phyloP scores from a whole-genome alignment of 2,888 invertebrate genomes.

The Andrena trimmerana region DNA sequence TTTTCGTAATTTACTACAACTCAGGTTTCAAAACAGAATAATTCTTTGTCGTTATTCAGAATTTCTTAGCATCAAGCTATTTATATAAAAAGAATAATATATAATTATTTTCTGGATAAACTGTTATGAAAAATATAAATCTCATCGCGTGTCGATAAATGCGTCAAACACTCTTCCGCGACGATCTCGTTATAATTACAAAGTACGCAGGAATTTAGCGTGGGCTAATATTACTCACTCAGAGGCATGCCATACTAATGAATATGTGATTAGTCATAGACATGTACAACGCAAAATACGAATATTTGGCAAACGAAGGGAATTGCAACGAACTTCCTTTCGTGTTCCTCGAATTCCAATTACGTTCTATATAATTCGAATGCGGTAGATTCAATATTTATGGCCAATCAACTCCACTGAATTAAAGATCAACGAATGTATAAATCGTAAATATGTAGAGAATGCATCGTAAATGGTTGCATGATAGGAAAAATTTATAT shows the following conservation, averaged over 20 bases:
- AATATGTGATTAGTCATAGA: constrained; percentile 25
- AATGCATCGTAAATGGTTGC: too few relatives aligned
- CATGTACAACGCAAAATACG: neutral
- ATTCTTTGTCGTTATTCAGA: too few relatives aligned
- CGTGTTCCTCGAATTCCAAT: neutral
- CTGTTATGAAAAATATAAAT: neutral
- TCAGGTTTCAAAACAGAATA: too few relatives aligned
- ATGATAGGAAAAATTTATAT: too few relatives aligned
- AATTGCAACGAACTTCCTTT: neutral
- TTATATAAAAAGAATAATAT: too few relatives aligned
- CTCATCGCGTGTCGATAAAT: neutral
- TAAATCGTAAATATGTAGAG: too few relatives aligned
- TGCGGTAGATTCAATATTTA: neutral
- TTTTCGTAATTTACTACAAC: too few relatives aligned
- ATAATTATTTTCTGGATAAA: neutral
- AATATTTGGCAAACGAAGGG: neutral
- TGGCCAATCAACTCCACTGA: neutral
- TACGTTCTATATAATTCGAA: neutral
- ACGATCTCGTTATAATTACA: constrained; percentile 26
- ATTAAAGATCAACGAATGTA: too few relatives aligned
- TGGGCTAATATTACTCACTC: constrained; percentile 13
- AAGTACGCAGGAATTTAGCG: constrained; percentile 23
- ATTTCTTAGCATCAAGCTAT: too few relatives aligned
- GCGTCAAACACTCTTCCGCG: constrained; percentile 1
- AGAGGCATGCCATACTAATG: neutral